A percentile compares a stretch with the other conserved stretches of the same genome.
Evolutionary conservation across 2,797 vertebrate genomes (phyloP).

Genomic region (Remorina albescens): DNA sequence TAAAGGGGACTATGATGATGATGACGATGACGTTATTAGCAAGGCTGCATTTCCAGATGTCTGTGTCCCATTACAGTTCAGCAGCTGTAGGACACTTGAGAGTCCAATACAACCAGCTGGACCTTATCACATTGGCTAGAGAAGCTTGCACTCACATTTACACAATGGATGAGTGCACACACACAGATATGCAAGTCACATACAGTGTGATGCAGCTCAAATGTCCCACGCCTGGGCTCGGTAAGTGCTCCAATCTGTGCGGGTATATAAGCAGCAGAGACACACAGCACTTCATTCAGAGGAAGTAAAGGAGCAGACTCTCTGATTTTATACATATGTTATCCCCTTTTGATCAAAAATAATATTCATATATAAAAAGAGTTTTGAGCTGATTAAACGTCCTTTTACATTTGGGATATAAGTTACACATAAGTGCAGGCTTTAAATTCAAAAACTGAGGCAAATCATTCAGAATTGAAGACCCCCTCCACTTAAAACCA

Average conservation of each 20-base stretch:
- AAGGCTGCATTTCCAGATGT: conserved; percentile 55
- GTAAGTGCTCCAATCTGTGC: conserved; percentile 47
- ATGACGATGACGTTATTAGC: conserved; percentile 28
- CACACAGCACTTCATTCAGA: background rate
- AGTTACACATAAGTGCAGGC: background rate
- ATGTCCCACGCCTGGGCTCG: conserved; percentile 58
- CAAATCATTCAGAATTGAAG: background rate
- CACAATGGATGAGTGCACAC: conserved; percentile 1
- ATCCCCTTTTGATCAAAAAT: background rate
- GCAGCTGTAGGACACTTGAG: conserved; percentile 11
- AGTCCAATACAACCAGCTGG: conserved; percentile 34
- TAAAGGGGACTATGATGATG: conserved; percentile 3
- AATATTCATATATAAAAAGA: background rate
- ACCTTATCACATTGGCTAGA: conserved; percentile 29
- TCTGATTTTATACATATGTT: background rate
- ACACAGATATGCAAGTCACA: conserved; percentile 21
- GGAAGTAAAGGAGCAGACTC: background rate
- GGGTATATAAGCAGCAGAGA: background rate
- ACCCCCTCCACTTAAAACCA: too few relatives aligned
- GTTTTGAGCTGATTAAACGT: background rate
- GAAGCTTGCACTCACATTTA: background rate
- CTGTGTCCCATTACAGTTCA: conserved; percentile 36
- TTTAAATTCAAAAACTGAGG: background rate
- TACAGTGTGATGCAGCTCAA: conserved; percentile 6
- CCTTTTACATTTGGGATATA: background rate